phyloP scores from a whole-genome alignment of 2,113 vertebrate species.

The Paracanthobrama guichenoti region DNA sequence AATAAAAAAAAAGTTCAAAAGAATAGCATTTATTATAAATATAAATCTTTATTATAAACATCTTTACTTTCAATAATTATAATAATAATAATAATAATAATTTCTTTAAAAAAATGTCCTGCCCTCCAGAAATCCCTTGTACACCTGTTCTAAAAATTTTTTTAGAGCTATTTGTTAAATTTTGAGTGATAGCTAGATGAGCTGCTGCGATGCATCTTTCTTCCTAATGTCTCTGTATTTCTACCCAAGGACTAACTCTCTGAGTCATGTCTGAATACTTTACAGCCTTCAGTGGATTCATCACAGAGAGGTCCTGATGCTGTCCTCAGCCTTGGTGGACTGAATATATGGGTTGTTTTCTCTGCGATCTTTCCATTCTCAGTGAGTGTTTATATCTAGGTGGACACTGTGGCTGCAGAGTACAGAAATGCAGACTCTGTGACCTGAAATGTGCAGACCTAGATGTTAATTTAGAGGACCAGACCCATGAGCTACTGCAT shows the following conservation, averaged over 20 bases:
- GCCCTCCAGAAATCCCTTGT: background rate
- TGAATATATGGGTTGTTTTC: slow-evolving; percentile 34
- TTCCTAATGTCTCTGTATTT: background rate
- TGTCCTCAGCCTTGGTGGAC: slow-evolving; percentile 25
- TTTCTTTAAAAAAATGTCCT: background rate
- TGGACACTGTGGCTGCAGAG: slow-evolving; percentile 15
- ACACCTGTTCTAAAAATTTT: background rate
- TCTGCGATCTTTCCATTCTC: background rate
- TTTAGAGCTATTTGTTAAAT: background rate
- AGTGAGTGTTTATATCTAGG: slow-evolving; percentile 21
- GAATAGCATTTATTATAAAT: background rate
- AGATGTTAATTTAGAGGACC: slow-evolving; percentile 12
- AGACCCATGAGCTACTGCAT: background rate
- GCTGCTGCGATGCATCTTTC: background rate
- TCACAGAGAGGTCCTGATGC: slow-evolving; percentile 17
- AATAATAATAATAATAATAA: background rate
- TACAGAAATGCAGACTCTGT: background rate
- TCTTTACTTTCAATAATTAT: background rate
- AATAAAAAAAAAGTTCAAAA: background rate
- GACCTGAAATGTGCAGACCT: background rate
- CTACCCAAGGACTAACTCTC: slow-evolving; percentile 25
- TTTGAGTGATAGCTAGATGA: background rate
- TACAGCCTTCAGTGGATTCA: slow-evolving; percentile 17
- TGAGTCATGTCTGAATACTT: slow-evolving; percentile 14
- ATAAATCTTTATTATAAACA: background rate